Evolutionary conservation across 2,113 vertebrate species (phyloP), one percentile per base, ranked within the genome.

Genomic region (Emydura subglobosa): DNA sequence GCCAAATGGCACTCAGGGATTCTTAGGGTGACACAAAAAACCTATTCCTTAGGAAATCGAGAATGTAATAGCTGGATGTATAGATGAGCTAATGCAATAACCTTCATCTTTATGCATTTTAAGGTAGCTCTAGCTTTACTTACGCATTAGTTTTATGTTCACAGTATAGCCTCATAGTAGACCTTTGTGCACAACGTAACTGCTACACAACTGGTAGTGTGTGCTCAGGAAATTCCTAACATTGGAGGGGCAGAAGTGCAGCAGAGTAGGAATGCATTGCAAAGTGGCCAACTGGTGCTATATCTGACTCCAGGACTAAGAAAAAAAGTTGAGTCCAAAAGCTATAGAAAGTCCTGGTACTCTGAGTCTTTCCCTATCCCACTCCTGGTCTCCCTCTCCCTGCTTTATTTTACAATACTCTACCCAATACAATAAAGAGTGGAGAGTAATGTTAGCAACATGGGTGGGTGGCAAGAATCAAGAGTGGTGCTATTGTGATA

Each of bases 401-500:
- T 25, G 6, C 44, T 88, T 85, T 8, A 84, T 53, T 80, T 86
- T 91, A n/a, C 21, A 65, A 54, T 54, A 19, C 76, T 4, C 14
- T 86, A 2, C n/a, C 81, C 27, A 89, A 83, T 78, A 3, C 22
- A 24, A 0, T 1, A 54, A 74, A 81, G 16, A 79, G 9, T 19
- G 88, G 44, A n/a, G 42, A 21, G 47, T 44, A 50, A 65, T 2
- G 2, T 39, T 55, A 82, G 25, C 3, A 9, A 72, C 86, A 82
- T 83, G 79, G 34, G 27, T 0, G 0, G 4, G 10, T 31, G 4
- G 24, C 76, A 87, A 79, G 51, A 24, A 61, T n/a, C 49, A 10
- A 88, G 90, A 81, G 72, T 79, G 0, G 0, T 55, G 6, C 3
- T 88, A 10, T 19, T 1, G 0, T 21, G 39, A 54, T 59, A 82